Base-by-base conservation (phyloP, 1,140 invertebrate genomes). In the Saxidomus purpurata region DNA sequence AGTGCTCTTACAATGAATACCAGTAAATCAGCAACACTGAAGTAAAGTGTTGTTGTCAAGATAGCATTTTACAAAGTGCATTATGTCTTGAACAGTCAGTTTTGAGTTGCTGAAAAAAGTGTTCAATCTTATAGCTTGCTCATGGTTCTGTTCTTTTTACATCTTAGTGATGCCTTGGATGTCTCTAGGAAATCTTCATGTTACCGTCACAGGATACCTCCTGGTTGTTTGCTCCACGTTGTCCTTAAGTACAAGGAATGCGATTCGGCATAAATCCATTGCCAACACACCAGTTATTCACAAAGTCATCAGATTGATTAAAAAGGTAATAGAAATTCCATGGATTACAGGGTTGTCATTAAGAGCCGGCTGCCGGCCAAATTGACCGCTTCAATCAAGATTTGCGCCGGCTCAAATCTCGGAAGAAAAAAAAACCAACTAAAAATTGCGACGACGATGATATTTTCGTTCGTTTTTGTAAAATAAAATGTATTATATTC, bases 61-160 rank as follows among this genome's bases (percentile, higher is more conserved):
- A n/a, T 31, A 71, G 69, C 19, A 40, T 49, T 79, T 49, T 1
- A 31, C 22, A 28, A 55, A 55, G 8, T 49, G 15, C 31, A 47
- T 47, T 11, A 31, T 17, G 43, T 55, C 49, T 19, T 17, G 40
- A 28, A 47, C 19, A 22, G 15, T 52, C 47, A 49, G 15, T 49
- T 52, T n/a, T 15, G n/a, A 40, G n/a, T 79, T 55, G 4, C 34
- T 25, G 52, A 79, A 79, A 52, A 79, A 79, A n/a, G 49, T 49
- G 19, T 79, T 79, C 8, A 6, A 49, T 6, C n/a, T 31, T 74
- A 74, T 34, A 4, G 52, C 19, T 4, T 22, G 3, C 22, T 55
- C 52, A 55, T 55, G 52, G 22, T 55, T 55, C 52, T 11, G 22
- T 55, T 55, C n/a, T 22, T 55, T 4, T 55, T 19, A 55, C 52